phyloP scores from a whole-genome alignment of 2,888 invertebrate species.

The Holacanthella duospinosa region DNA sequence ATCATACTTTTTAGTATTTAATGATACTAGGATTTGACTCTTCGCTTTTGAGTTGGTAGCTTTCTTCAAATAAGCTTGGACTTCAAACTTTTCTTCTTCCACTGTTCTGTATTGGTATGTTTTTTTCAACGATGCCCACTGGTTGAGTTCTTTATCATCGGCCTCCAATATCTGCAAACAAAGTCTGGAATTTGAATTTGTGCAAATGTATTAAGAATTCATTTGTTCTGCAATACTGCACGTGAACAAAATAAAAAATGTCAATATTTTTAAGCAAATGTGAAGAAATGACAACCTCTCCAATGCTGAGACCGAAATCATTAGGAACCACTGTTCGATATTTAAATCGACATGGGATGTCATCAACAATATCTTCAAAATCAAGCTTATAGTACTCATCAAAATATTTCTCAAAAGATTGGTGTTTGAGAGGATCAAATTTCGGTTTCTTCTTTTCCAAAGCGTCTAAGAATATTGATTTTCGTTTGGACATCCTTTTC shows the following conservation, averaged over 20 bases:
- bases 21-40: slow-evolving; percentile 53
- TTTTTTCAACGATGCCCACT: slow-evolving; percentile 88
- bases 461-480: slow-evolving; percentile 65
- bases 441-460: slow-evolving; percentile 66
- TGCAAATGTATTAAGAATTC: not conserved
- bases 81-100: slow-evolving; percentile 67
- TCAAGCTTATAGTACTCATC: slow-evolving; percentile 92
- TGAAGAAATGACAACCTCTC: too few species aligned
- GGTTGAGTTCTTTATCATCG: slow-evolving; percentile 85
- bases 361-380: slow-evolving; percentile 89
- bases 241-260: too few species aligned
- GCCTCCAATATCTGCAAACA: slow-evolving; percentile 67
- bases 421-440: slow-evolving; percentile 61
- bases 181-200: slow-evolving; percentile 8
- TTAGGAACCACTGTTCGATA: slow-evolving; percentile 82
- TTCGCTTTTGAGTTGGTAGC: slow-evolving; percentile 63
- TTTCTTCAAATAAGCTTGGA: slow-evolving; percentile 61
- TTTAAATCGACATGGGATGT: slow-evolving; percentile 81
- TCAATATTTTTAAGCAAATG: not conserved
- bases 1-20: not conserved
- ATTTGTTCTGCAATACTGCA: not conserved
- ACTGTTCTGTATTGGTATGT: slow-evolving; percentile 66
- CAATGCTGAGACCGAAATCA: slow-evolving; percentile 76
- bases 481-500: slow-evolving; percentile 43
- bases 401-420: slow-evolving; percentile 74